Percentiles rank a stretch among this genome's conserved stretches.
Evolutionary conservation across 2,113 vertebrate genomes (phyloP).

Genomic region (Sinocyclocheilus anophthalmus): DNA sequence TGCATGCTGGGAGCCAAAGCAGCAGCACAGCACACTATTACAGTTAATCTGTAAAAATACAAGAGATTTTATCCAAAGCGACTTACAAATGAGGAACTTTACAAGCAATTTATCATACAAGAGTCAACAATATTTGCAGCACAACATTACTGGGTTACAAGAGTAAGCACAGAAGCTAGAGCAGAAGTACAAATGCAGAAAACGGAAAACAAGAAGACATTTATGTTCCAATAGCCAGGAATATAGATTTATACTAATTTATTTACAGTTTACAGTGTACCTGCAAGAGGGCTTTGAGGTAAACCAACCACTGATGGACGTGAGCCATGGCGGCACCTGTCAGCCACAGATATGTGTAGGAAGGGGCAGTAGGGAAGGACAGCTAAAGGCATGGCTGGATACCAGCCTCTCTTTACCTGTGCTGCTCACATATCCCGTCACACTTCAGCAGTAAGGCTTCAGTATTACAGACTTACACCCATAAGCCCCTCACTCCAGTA

Average conservation of each 20-base stretch:
- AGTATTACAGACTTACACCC: slow-evolving; percentile 9
- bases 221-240: not conserved
- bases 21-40: not conserved
- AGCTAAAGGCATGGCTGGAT: slow-evolving; percentile 36
- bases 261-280: not conserved
- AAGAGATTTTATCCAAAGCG: not conserved
- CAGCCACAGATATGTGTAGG: slow-evolving; percentile 18
- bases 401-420: slow-evolving; percentile 36
- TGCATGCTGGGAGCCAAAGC: not conserved
- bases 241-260: not conserved
- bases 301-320: not conserved
- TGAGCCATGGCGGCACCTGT: slow-evolving; percentile 27
- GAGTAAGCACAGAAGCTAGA: not conserved
- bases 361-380: not conserved
- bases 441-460: slow-evolving; percentile 26
- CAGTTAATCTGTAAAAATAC: not conserved
- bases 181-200: not conserved
- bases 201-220: not conserved
- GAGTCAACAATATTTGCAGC: not conserved
- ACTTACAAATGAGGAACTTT: not conserved
- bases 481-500: slow-evolving; percentile 8
- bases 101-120: not conserved
- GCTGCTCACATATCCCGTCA: slow-evolving; percentile 44
- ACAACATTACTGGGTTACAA: not conserved
- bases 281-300: not conserved